phyloP scores from a whole-genome alignment of 1,140 invertebrate genomes.

The Lepidurus couesii region DNA sequence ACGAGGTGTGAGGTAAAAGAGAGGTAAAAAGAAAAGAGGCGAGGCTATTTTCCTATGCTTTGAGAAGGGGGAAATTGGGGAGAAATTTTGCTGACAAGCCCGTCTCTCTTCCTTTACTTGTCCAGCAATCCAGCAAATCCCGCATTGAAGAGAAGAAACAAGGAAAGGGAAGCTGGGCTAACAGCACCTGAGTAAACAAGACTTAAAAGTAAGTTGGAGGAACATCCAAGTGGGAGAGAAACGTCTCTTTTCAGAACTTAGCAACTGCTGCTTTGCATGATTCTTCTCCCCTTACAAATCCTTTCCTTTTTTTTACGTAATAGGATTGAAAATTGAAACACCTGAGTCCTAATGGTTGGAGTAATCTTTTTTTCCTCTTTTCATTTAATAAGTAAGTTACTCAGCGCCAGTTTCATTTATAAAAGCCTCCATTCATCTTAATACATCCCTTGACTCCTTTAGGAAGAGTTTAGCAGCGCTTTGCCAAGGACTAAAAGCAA shows the following conservation, averaged over 20 bases:
- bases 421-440: too few species aligned
- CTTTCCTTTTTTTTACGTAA: background rate
- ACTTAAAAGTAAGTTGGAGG: background rate
- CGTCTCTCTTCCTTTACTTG: background rate
- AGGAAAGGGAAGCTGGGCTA: background rate
- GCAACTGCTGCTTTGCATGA: background rate
- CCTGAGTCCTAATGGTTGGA: background rate
- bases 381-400: too few species aligned
- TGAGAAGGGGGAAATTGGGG: background rate
- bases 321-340: slow-evolving; percentile 16
- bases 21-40: background rate
- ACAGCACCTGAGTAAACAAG: slow-evolving; percentile 15
- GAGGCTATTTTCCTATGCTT: background rate
- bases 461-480: too few species aligned
- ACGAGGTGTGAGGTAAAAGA: slow-evolving; percentile 10
- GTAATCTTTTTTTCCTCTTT: too few species aligned
- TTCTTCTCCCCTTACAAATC: background rate
- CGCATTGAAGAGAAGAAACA: background rate
- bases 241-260: background rate
- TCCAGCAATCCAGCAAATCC: background rate
- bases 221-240: background rate
- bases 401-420: too few species aligned
- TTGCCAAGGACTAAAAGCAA: too few species aligned
- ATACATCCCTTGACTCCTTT: too few species aligned
- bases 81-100: slow-evolving; percentile 18